Base-by-base conservation (phyloP, 2,113 vertebrate genomes). In the Microcebus tavaratra region DNA sequence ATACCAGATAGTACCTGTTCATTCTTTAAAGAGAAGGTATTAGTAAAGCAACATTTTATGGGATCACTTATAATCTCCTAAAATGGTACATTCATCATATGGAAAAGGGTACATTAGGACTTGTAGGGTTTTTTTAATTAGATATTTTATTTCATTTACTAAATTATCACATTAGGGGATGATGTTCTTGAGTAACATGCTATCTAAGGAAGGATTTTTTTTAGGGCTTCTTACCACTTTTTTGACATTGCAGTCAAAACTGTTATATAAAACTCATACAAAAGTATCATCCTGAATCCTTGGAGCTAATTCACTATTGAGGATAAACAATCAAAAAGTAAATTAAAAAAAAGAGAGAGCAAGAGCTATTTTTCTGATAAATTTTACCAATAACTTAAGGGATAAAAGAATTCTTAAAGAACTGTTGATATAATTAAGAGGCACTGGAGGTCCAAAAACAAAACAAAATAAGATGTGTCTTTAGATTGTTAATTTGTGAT, bases 381-480 rank as follows among this genome's bases (percentile, higher is more conserved):
- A 29, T 97, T 97, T 97, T 91, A 91, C 85, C 91, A 93, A 97
- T 93, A 94, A 85, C 21, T 93, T 78, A 21, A 73, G 21, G 1
- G 17, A 86, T 82, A 34, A 84, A 78, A 84, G 8, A 20, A 80
- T 53, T 63, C 0, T 0, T 91, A 79, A 92, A 61, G 34, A 25
- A 92, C 78, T 88, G 96, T 34, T 96, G 57, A 45, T 91, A 79
- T 83, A 97, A 98, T 96, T 90, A 27, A 96, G 23, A 89, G 75
- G 6, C 90, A 81, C 31, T 73, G 21, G 96, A 27, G 0, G 65
- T 63, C 18, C 21, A 18, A 36, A 94, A 45, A 45, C 45, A 45
- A 31, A 53, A 53, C 50, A 53, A 53, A 53, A 15, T 12, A 53
- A 53, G 12, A 53, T 3, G 50, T 53, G 50, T 15, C 50, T 13